Evolutionary conservation across 1,140 invertebrate genomes (phyloP).

Genomic region (Riptortus pedestris): DNA sequence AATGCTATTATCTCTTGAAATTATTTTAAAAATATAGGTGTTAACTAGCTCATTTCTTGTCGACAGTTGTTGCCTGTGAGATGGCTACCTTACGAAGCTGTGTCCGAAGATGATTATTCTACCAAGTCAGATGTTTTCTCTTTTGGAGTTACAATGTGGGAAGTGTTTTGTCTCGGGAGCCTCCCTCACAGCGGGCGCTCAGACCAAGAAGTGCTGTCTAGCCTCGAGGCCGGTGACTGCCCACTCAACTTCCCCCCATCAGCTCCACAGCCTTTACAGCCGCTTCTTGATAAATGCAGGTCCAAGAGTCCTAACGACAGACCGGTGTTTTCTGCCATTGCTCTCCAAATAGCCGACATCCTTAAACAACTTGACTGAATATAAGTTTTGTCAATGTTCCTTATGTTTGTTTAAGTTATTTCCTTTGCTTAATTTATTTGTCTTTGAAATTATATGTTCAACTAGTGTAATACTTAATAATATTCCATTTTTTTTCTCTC

Average conservation of each 20-base stretch:
- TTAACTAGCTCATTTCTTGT: no score
- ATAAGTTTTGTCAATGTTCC: background rate
- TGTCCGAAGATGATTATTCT: constrained; percentile 82
- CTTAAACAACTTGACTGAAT: constrained; percentile 1
- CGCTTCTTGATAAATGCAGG: constrained; percentile 38
- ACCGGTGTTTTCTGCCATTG: constrained; percentile 37
- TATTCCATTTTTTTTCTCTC: no score
- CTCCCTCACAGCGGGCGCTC: constrained; percentile 72
- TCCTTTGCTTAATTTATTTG: no score
- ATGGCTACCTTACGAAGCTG: constrained; percentile 81
- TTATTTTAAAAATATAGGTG: no score
- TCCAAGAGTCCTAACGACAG: constrained; percentile 38
- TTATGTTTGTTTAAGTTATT: no score
- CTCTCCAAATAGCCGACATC: constrained; percentile 29
- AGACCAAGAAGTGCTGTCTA: constrained; percentile 62
- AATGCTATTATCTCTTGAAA: no score
- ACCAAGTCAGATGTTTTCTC: constrained; percentile 91
- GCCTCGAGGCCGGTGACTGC: constrained; percentile 44
- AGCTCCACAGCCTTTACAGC: constrained; percentile 33
- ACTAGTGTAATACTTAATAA: no score
- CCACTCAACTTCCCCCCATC: constrained; percentile 32
- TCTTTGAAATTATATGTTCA: no score
- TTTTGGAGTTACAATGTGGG: constrained; percentile 81
- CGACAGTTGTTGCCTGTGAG: constrained; percentile 61
- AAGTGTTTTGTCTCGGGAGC: constrained; percentile 77